Conservation (phyloP, 1,140 invertebrate genomes). For the Hyles euphorbiae region DNA sequence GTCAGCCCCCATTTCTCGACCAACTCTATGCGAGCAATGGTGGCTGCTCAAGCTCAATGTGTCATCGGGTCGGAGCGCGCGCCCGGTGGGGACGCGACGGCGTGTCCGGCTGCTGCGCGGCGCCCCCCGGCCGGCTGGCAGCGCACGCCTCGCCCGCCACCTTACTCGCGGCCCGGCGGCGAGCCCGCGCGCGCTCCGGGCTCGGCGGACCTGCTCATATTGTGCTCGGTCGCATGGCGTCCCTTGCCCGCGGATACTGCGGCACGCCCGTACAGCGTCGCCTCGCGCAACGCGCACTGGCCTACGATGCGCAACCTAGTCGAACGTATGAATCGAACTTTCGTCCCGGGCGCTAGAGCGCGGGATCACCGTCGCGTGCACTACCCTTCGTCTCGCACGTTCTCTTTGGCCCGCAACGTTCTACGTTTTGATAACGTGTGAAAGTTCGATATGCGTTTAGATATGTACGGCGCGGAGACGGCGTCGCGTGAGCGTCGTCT, state of each 20-base stretch:
- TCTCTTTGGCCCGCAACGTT: too few species aligned
- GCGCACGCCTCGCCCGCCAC: constrained; percentile 56
- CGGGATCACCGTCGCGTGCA: constrained; percentile 27
- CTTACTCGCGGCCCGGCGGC: constrained; percentile 47
- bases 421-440: constrained; percentile 17
- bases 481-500: constrained; percentile 12
- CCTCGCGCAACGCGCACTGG: constrained; percentile 35
- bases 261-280: constrained; percentile 44
- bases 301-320: constrained; percentile 31
- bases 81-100: constrained; percentile 46
- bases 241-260: constrained; percentile 36
- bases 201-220: constrained; percentile 36
- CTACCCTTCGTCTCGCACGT: constrained; percentile 7
- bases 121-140: constrained; percentile 53
- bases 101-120: constrained; percentile 56
- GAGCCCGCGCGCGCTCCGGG: constrained; percentile 28
- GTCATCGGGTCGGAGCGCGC: constrained; percentile 62
- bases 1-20: constrained; percentile 96
- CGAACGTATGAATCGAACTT: constrained; percentile 15
- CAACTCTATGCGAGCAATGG: constrained; percentile 96
- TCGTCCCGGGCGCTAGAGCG: constrained; percentile 20
- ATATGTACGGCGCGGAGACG: constrained; percentile 36
- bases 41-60: constrained; percentile 77
- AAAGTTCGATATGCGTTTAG: constrained; percentile 28
- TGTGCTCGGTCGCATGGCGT: constrained; percentile 45